A percentile compares a stretch with the other conserved stretches of the same genome.
Conservation (phyloP, 2,113 vertebrate species). For the Malurus cyaneus region DNA sequence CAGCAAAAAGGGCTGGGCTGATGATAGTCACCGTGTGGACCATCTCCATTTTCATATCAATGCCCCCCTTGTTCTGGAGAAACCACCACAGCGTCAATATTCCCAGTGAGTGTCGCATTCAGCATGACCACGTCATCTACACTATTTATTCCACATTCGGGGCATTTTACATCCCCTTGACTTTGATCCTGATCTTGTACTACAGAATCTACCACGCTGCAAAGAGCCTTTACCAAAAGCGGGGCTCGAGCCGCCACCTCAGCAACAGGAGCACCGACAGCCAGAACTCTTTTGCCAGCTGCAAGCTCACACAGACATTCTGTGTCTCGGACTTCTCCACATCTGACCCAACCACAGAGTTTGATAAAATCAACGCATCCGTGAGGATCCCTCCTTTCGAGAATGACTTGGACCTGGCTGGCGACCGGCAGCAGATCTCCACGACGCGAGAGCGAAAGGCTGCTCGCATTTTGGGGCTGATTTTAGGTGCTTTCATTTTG, state of each 20-base stretch:
- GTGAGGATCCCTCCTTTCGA: slow-evolving; percentile 75
- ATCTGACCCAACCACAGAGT: slow-evolving; percentile 78
- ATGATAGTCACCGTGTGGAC: slow-evolving; percentile 85
- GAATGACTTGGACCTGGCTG: slow-evolving; percentile 70
- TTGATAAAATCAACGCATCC: slow-evolving; percentile 71
- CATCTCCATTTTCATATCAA: slow-evolving; percentile 85
- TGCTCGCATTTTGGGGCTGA: slow-evolving; percentile 86
- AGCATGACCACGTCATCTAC: slow-evolving; percentile 87
- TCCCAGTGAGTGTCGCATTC: slow-evolving; percentile 78
- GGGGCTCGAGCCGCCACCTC: slow-evolving; percentile 85
- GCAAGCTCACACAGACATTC: slow-evolving; percentile 82
- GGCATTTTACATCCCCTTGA: slow-evolving; percentile 89
- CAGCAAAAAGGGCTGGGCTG: slow-evolving; percentile 74
- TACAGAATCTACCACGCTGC: slow-evolving; percentile 87
- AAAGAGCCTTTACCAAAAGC: slow-evolving; percentile 88
- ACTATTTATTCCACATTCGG: slow-evolving; percentile 88
- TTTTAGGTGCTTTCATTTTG: slow-evolving; percentile 87
- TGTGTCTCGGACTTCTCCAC: slow-evolving; percentile 84
- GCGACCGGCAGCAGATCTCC: slow-evolving; percentile 84
- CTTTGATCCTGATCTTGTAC: slow-evolving; percentile 88
- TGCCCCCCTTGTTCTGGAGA: slow-evolving; percentile 89
- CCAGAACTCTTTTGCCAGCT: slow-evolving; percentile 83
- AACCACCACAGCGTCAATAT: slow-evolving; percentile 64
- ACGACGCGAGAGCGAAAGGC: slow-evolving; percentile 85
- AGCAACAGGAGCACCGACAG: slow-evolving; percentile 84